Evolutionary conservation across 2,113 vertebrate species (phyloP).

Genomic region (Petroica traversi): DNA sequence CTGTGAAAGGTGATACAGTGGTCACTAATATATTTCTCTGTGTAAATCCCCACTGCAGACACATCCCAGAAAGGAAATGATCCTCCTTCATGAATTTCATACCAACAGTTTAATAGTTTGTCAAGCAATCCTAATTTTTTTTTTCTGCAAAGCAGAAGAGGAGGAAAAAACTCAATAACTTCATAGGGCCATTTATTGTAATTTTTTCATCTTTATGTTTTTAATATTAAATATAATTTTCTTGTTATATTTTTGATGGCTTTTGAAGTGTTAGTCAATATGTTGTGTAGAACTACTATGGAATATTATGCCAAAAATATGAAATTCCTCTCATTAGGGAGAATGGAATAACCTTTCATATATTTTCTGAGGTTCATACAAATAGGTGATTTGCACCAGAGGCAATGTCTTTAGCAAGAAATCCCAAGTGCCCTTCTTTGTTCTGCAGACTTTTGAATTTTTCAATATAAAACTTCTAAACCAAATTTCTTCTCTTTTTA

Average conservation of each 20-base stretch:
- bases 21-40: neutral
- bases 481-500: fast-evolving
- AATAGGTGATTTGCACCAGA: neutral
- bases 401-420: neutral
- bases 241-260: neutral
- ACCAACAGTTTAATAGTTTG: neutral
- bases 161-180: neutral
- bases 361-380: neutral
- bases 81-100: neutral
- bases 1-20: neutral
- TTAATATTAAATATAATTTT: neutral
- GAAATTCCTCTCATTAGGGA: constrained; percentile 18
- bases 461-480: neutral
- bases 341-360: neutral
- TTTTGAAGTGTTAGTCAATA: constrained; percentile 28
- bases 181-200: neutral
- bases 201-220: constrained; percentile 1
- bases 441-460: neutral
- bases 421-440: neutral
- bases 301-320: neutral
- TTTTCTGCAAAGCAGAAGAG: neutral
- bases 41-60: neutral
- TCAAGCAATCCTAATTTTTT: neutral
- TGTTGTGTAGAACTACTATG: neutral
- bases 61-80: neutral